Percentiles rank a stretch among this genome's conserved stretches.
Conservation (phyloP, 2,797 vertebrate genomes). For the Distichodus sexfasciatus region DNA sequence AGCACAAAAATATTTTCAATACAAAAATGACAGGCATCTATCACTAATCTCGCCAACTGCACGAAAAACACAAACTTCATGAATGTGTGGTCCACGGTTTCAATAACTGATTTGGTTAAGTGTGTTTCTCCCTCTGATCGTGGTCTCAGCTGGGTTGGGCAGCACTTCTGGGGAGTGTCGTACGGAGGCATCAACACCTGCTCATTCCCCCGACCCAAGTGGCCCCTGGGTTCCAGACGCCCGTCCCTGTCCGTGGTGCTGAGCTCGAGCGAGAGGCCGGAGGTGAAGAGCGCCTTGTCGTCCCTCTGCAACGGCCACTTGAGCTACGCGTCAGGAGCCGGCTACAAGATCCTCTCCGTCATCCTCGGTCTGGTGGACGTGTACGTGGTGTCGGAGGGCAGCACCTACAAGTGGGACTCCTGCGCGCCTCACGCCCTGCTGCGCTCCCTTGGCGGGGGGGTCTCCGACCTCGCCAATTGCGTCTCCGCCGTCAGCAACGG, state of each 20-base stretch:
- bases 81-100: no score
- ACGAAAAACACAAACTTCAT: no score
- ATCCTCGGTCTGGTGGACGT: constrained; percentile 80
- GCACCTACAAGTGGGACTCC: constrained; percentile 89
- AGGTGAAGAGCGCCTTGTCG: constrained; percentile 70
- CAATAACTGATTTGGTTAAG: no score
- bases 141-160: constrained; percentile 71
- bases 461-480: constrained; percentile 73
- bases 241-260: constrained; percentile 71
- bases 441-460: constrained; percentile 80
- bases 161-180: constrained; percentile 78
- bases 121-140: neutral
- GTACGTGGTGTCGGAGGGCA: constrained; percentile 85
- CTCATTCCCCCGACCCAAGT: constrained; percentile 57
- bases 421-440: constrained; percentile 85
- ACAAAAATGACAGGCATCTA: no score
- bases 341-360: constrained; percentile 86
- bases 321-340: constrained; percentile 80
- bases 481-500: constrained; percentile 53
- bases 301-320: constrained; percentile 67
- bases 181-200: constrained; percentile 67
- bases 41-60: no score
- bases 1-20: no score
- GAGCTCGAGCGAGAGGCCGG: constrained; percentile 79
- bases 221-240: neutral